phyloP scores from a whole-genome alignment of 2,797 vertebrate species.

The Tympanoctomys barrerae region DNA sequence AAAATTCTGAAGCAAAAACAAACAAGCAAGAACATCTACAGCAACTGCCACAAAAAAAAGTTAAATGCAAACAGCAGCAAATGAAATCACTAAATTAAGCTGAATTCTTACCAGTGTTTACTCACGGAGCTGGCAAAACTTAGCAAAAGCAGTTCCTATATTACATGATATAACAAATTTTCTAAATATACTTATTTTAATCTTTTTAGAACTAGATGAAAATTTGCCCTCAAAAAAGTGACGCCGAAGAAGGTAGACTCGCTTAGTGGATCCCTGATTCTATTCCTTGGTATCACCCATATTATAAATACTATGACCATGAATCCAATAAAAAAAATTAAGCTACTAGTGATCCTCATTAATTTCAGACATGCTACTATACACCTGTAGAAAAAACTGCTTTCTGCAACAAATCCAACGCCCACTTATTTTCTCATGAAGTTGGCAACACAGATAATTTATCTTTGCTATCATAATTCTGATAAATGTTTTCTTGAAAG shows the following conservation, averaged over 20 bases:
- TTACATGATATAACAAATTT: conserved; percentile 56
- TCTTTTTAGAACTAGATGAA: conserved; percentile 24
- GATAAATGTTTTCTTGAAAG: not conserved
- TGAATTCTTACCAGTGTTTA: conserved; percentile 73
- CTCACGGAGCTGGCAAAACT: conserved; percentile 65
- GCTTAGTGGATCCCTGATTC: not conserved
- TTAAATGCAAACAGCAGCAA: conserved; percentile 58
- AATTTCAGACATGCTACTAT: not conserved
- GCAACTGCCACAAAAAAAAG: conserved; percentile 39
- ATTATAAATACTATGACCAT: conserved; percentile 1
- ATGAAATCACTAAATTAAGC: conserved; percentile 68
- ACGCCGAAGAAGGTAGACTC: not conserved
- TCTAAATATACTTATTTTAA: conserved; percentile 30
- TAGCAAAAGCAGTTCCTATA: conserved; percentile 65
- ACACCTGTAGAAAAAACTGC: not conserved
- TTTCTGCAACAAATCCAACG: conserved; percentile 38
- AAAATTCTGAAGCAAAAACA: conserved; percentile 64
- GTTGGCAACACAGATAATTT: not conserved
- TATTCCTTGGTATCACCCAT: not conserved
- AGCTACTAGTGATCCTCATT: not conserved
- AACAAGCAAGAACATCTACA: conserved; percentile 6
- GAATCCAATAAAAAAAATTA: conserved; percentile 48
- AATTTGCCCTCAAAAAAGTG: not conserved
- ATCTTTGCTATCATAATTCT: not conserved
- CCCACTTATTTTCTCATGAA: not conserved